phyloP scores from a whole-genome alignment of 2,888 invertebrate genomes.

The Belgica antarctica region DNA sequence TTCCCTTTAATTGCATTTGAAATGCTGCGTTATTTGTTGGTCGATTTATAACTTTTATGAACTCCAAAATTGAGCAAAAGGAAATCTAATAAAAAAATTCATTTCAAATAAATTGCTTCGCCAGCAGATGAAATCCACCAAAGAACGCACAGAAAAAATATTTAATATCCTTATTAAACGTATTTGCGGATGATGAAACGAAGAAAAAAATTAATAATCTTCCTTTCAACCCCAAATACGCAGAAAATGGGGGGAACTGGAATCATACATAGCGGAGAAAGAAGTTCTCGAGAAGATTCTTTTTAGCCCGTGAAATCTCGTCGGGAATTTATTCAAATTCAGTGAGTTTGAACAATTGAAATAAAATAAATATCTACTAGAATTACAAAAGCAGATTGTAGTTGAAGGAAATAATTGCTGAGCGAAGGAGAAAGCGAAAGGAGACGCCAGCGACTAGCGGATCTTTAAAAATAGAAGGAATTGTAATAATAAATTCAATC shows the following conservation, averaged over 20 bases:
- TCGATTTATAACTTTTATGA: conserved; percentile 13
- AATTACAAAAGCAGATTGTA: not conserved
- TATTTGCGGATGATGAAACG: no score
- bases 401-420: conserved; percentile 25
- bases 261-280: no score
- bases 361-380: conserved; percentile 20
- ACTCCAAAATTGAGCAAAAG: conserved; percentile 20
- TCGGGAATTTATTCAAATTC: conserved; percentile 26
- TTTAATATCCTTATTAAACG: conserved; percentile 39
- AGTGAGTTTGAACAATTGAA: conserved; percentile 41
- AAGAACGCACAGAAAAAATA: conserved; percentile 12
- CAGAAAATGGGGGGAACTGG: not conserved
- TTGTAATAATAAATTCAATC: conserved; percentile 13
- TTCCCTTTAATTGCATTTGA: conserved; percentile 19
- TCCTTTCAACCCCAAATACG: not conserved
- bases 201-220: conserved; percentile 42
- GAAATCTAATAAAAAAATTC: conserved; percentile 37
- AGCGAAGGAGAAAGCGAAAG: conserved; percentile 1
- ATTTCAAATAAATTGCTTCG: conserved; percentile 30
- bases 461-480: not conserved
- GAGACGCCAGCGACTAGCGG: not conserved
- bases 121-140: conserved; percentile 4
- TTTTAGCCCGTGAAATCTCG: not conserved
- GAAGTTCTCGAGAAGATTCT: not conserved
- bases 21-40: not conserved